Evolutionary conservation across 2,113 vertebrate genomes (phyloP), one percentile per base, ranked within the genome.

Genomic region (Antennarius striatus): DNA sequence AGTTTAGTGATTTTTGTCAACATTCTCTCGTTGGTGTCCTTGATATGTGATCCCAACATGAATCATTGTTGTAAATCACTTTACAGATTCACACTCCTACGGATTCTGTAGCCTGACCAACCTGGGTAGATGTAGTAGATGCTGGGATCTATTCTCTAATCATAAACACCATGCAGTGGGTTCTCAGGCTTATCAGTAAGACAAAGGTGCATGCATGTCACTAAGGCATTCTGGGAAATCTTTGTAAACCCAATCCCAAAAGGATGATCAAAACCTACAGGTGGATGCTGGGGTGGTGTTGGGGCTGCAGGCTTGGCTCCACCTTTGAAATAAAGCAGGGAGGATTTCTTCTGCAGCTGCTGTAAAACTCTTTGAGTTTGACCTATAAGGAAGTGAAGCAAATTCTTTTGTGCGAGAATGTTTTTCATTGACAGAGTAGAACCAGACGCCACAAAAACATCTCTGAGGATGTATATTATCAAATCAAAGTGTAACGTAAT

Each of bases 61-160:
- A 84, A 57, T 83, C 79, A 83, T 65, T 75, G 83, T 85, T 83
- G 81, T 73, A 63, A 71, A 66, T 56, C 60, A 77, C 70, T 85
- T 68, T 36, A n/a, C 1, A 6, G 57, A 70, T 77, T 55, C 22
- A 51, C 53, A 66, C 76, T 76, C 68, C 73, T 57, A 73, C 68
- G 8, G 12, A 70, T 61, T 51, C 22, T 48, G 43, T 13, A 6
- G 13, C 36, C 45, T 49, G 51, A 68, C 66, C 22, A 59, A 49
- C 9, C 12, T 11, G 16, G 29, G 56, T 22, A 70, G 66, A 77
- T 54, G 66, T 40, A 72, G 28, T 28, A 36, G 63, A 3, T 64
- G 47, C 67, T 39, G 54, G 68, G 50, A 66, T 77, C 56, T 32
- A 17, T 11, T 51, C 46, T 68, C 17, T 68, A 49, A 76, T 53